Evolutionary conservation across 1,140 invertebrate species (phyloP).

Genomic region (Dreissena polymorpha): DNA sequence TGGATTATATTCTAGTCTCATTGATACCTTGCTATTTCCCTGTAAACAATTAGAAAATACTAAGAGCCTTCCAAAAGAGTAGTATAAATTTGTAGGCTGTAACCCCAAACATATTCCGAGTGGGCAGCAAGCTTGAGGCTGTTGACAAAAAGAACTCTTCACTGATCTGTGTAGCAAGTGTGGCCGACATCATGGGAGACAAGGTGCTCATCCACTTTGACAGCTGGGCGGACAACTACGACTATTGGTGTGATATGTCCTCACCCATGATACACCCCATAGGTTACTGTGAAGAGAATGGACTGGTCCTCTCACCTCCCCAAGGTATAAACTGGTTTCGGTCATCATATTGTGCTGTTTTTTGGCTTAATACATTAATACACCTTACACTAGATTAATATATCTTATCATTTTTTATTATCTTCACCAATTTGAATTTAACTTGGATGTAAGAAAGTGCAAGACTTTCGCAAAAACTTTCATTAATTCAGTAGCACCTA

Average conservation of each 20-base stretch:
- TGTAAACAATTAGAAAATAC: background rate
- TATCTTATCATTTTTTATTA: too few relatives aligned
- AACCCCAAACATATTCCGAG: constrained; percentile 87
- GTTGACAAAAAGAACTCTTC: constrained; percentile 94
- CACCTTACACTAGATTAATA: too few relatives aligned
- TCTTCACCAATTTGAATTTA: too few relatives aligned
- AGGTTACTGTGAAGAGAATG: constrained; percentile 93
- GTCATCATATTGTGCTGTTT: too few relatives aligned
- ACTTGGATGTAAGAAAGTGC: too few relatives aligned
- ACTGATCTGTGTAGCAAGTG: constrained; percentile 82
- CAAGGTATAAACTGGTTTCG: constrained; percentile 81
- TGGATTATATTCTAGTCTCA: background rate
- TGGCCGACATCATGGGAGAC: constrained; percentile 76
- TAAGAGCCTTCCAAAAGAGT: background rate
- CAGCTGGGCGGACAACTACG: constrained; percentile 79
- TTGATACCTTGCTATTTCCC: background rate
- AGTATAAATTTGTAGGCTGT: constrained; percentile 79
- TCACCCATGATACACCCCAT: constrained; percentile 97
- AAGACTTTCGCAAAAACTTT: too few relatives aligned
- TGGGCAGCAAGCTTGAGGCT: constrained; percentile 97
- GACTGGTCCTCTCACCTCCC: constrained; percentile 90
- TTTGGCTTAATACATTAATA: too few relatives aligned
- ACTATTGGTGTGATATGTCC: constrained; percentile 82
- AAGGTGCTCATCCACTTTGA: constrained; percentile 78
- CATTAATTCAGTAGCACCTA: too few relatives aligned